Conservation (phyloP, 53 echinoderm and acorn worm species). For the Actinopyga echinites region DNA sequence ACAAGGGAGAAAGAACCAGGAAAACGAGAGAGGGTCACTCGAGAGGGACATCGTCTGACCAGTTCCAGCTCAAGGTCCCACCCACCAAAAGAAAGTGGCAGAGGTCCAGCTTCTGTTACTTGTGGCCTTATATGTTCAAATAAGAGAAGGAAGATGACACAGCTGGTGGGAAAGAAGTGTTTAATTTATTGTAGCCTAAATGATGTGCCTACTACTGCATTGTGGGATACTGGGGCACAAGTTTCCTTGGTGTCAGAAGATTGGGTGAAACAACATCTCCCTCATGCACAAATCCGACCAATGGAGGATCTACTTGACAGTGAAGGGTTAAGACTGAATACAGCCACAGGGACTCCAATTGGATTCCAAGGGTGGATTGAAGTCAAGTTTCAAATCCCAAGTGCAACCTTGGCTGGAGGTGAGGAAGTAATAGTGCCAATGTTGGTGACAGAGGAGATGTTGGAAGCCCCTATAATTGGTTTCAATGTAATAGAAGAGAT, state of each 20-base stretch:
- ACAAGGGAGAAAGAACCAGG: conserved; percentile 41
- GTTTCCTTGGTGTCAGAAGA: conserved; percentile 50
- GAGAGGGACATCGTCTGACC: conserved; percentile 12
- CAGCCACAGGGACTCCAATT: no score
- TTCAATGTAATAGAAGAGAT: conserved; percentile 45
- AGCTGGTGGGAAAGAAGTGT: conserved; percentile 57
- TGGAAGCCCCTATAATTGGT: conserved; percentile 38
- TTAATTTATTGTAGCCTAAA: conserved; percentile 51
- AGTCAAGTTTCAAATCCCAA: neutral
- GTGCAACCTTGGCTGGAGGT: neutral
- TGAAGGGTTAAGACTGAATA: no score
- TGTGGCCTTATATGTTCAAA: conserved; percentile 30
- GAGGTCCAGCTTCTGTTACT: neutral
- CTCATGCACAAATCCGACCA: conserved; percentile 11
- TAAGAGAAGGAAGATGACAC: conserved; percentile 19
- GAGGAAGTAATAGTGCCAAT: conserved; percentile 16
- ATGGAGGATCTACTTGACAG: conserved; percentile 44
- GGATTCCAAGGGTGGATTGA: conserved; percentile 11
- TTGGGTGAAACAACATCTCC: conserved; percentile 40
- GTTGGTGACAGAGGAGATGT: conserved; percentile 35
- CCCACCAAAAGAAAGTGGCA: no score
- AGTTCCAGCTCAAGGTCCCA: neutral
- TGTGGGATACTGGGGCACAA: conserved; percentile 70
- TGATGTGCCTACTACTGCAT: conserved; percentile 22
- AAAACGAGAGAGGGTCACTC: conserved; percentile 57